These are phyloP conservation scores for Manis crassicaudata DNA, from an alignment of 2,797 vertebrate species.

Conservation along the genomic window DNA sequence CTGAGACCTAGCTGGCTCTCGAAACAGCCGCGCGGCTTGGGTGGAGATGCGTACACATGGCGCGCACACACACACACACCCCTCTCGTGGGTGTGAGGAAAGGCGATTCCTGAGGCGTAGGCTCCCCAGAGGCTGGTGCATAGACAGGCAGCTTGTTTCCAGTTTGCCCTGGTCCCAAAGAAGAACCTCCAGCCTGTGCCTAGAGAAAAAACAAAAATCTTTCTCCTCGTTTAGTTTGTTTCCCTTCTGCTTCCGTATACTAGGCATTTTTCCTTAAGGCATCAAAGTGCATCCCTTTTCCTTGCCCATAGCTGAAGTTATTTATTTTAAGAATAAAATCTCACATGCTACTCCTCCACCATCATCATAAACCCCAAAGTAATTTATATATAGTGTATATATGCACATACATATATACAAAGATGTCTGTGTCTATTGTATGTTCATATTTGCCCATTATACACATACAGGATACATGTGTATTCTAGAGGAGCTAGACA, in stretches of 20 bases:
- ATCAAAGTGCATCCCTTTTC: background rate
- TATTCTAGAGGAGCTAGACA: background rate
- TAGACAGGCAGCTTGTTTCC: background rate
- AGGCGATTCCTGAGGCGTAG: background rate
- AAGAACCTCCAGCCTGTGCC: background rate
- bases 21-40: background rate
- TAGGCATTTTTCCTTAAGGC: background rate
- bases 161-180: background rate
- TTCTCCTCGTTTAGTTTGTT: background rate
- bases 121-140: background rate
- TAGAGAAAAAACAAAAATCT: background rate
- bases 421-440: background rate
- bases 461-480: background rate
- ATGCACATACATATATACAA: background rate
- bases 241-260: background rate
- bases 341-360: background rate
- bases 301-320: background rate
- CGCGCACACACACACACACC: background rate
- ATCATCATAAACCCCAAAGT: background rate
- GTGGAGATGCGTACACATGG: background rate
- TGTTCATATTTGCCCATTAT: too few relatives aligned
- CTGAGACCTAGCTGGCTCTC: background rate
- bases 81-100: background rate
- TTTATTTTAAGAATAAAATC: background rate
- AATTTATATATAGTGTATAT: background rate